phyloP scores from a whole-genome alignment of 2,797 vertebrate species.

The Diglossa cyanea region DNA sequence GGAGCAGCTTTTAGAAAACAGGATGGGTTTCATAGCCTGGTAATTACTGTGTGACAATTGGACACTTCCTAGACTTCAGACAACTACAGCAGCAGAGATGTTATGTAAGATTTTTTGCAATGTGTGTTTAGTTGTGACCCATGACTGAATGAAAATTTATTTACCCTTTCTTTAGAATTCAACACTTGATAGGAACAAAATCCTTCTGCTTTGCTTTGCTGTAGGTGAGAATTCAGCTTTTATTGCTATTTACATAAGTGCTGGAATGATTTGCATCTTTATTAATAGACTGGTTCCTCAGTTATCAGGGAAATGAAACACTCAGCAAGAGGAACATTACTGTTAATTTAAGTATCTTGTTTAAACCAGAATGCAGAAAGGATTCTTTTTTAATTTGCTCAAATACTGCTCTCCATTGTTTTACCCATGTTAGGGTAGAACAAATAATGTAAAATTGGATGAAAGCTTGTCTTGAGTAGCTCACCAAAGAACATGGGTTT shows the following conservation, averaged over 20 bases:
- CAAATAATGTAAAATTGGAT: neutral
- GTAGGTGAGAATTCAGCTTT: slow-evolving; percentile 6
- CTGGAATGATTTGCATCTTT: neutral
- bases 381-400: neutral
- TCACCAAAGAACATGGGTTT: neutral
- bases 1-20: neutral
- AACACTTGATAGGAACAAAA: neutral
- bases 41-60: neutral
- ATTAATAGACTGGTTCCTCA: neutral
- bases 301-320: neutral
- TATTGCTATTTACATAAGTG: neutral
- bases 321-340: neutral
- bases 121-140: neutral
- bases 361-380: neutral
- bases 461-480: neutral
- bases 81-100: neutral
- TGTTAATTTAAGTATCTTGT: neutral
- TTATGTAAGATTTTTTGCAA: neutral
- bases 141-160: neutral
- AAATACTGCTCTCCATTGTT: neutral
- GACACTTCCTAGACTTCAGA: neutral
- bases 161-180: neutral
- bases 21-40: slow-evolving; percentile 25
- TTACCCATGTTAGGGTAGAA: neutral
- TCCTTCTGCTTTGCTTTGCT: neutral